These are phyloP conservation scores for Sternarchorhynchus goeldii DNA, from an alignment of 2,797 vertebrate species.

Conservation along the genomic window DNA sequence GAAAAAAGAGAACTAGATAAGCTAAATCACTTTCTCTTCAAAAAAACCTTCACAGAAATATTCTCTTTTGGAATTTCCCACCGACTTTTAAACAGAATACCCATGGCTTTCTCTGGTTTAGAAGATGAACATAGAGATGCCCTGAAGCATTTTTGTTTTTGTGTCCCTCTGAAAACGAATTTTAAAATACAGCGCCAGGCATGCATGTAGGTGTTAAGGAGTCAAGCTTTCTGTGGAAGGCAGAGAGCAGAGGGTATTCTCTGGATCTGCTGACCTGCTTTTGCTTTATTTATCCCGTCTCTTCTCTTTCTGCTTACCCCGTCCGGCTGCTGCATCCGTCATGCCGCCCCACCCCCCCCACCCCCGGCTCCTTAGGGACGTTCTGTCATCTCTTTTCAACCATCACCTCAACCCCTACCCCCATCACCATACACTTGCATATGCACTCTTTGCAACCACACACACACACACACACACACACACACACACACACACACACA, in stretches of 20 bases:
- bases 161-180: neutral
- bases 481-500: no score
- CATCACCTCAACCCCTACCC: neutral
- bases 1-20: no score
- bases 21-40: neutral
- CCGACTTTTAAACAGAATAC: neutral
- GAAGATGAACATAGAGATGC: neutral
- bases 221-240: neutral
- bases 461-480: no score
- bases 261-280: conserved; percentile 17
- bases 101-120: conserved; percentile 2
- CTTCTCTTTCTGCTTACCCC: conserved; percentile 25
- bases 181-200: no score
- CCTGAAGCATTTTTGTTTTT: neutral
- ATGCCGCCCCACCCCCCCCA: neutral
- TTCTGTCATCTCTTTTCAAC: conserved; percentile 28
- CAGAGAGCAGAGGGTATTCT: neutral
- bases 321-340: conserved; percentile 15
- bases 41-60: neutral
- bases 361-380: neutral
- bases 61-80: neutral
- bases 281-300: conserved; percentile 17
- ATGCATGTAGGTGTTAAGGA: no score
- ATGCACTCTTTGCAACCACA: neutral
- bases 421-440: neutral